These are phyloP conservation scores for Corydoras maculifer DNA, from an alignment of 2,113 vertebrate species.

Conservation along the genomic window DNA sequence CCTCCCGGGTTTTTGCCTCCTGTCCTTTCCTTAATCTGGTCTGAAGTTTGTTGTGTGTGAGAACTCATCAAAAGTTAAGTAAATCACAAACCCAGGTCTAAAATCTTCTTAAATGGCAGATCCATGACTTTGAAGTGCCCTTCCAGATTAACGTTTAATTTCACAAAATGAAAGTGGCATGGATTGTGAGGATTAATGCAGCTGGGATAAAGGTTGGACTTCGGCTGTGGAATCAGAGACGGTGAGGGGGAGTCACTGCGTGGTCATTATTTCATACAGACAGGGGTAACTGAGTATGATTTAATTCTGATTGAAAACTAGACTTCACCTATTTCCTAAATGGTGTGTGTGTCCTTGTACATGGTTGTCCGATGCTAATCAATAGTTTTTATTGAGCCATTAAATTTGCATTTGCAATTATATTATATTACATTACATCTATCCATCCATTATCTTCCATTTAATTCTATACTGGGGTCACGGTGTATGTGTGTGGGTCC, in stretches of 20 bases:
- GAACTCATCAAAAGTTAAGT: slow-evolving; percentile 29
- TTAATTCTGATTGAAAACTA: no score
- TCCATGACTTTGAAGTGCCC: slow-evolving; percentile 17
- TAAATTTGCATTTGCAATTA: no score
- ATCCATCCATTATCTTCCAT: no score
- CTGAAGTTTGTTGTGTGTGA: slow-evolving; percentile 15
- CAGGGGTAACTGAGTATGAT: neutral
- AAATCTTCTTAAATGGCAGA: slow-evolving; percentile 36
- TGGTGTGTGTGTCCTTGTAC: no score
- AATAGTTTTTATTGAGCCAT: no score
- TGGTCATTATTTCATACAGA: no score
- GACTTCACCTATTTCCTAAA: no score
- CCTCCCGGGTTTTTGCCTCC: neutral
- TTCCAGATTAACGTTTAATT: slow-evolving; percentile 36
- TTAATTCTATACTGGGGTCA: no score
- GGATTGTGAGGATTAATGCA: slow-evolving; percentile 16
- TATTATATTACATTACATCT: no score
- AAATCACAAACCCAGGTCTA: slow-evolving; percentile 25
- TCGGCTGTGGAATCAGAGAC: slow-evolving; percentile 9
- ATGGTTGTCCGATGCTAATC: no score
- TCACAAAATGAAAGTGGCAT: slow-evolving; percentile 9
- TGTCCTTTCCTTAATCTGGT: slow-evolving; percentile 10
- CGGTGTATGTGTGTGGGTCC: no score
- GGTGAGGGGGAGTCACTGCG: neutral
- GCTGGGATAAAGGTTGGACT: slow-evolving; percentile 24